Evolutionary conservation across 1,140 invertebrate species (phyloP), one percentile per base, ranked within the genome.

Genomic region (Antheraea pernyi): DNA sequence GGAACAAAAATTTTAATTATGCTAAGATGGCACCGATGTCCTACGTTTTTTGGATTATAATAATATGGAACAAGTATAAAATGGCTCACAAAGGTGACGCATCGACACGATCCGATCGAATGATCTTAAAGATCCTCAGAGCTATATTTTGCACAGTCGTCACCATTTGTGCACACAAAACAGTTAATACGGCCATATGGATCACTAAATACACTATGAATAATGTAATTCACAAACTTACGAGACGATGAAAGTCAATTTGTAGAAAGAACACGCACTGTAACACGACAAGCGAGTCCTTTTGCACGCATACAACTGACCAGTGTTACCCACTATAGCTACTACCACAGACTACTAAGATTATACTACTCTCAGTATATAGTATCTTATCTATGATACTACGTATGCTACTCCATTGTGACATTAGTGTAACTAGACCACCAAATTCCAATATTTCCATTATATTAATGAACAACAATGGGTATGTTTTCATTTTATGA

Each of bases 31-130:
- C 18, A 7, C 6, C 46, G 19, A 36, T 60, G 63, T 65, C 69
- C 42, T 77, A 58, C 70, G 72, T 77, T 80, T 86, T 72, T 83
- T 82, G 75, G 82, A 78, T 83, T 82, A 83, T 76, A 81, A 37
- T 72, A 74, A 70, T 67, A 66, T 71, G 82, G 82, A 91, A 87
- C 82, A 85, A 85, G 81, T 83, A 69, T 76, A 88, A 89, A 89
- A 91, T 91, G 88, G 88, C 86, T 90, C 85, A 90, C 88, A 90
- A 89, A 90, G 88, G 87, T 91, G 89, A 91, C 89, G 89, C 89
- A 91, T 91, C 89, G 87, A 88, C 88, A 88, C 88, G 86, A 90
- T 86, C 83, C 87, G 80, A 91, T 87, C 83, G 82, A 88, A 86
- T 88, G 85, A 82, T 88, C 81, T 80, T 81, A 73, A 75, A 74